These are phyloP conservation scores for Sebastes hubbsi DNA, from an alignment of 2,797 vertebrate species.

Conservation along the genomic window DNA sequence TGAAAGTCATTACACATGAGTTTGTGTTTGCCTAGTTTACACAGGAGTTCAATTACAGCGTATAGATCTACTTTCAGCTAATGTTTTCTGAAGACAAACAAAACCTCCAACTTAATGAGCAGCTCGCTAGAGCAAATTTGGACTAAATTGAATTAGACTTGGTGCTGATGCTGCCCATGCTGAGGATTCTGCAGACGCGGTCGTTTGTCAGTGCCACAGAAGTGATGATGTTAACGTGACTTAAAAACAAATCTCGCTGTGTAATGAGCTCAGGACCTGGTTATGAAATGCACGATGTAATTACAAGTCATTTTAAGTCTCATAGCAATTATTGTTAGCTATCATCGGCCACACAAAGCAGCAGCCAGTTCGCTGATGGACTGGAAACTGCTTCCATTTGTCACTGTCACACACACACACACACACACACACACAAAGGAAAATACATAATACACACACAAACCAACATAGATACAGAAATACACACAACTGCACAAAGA, in stretches of 20 bases:
- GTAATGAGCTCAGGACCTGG: conserved; percentile 50
- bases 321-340: conserved; percentile 64
- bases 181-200: conserved; percentile 22
- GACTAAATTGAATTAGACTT: conserved; percentile 67
- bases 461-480: background rate
- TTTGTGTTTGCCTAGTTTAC: conserved; percentile 56
- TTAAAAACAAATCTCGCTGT: conserved; percentile 46
- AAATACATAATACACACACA: background rate
- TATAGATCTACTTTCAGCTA: conserved; percentile 63
- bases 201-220: conserved; percentile 65
- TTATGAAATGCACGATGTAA: conserved; percentile 67
- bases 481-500: background rate
- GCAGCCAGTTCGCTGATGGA: conserved; percentile 39
- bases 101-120: conserved; percentile 66
- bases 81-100: conserved; percentile 74
- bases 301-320: conserved; percentile 65
- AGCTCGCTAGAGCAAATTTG: conserved; percentile 65
- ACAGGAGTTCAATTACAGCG: conserved; percentile 68
- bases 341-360: conserved; percentile 64
- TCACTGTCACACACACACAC: conserved; percentile 52
- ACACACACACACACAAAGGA: background rate
- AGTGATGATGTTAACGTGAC: conserved; percentile 63
- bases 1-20: conserved; percentile 67
- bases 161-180: conserved; percentile 43
- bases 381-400: conserved; percentile 49